phyloP scores from a whole-genome alignment of 1,140 invertebrate species.

The Reticulitermes speratus region DNA sequence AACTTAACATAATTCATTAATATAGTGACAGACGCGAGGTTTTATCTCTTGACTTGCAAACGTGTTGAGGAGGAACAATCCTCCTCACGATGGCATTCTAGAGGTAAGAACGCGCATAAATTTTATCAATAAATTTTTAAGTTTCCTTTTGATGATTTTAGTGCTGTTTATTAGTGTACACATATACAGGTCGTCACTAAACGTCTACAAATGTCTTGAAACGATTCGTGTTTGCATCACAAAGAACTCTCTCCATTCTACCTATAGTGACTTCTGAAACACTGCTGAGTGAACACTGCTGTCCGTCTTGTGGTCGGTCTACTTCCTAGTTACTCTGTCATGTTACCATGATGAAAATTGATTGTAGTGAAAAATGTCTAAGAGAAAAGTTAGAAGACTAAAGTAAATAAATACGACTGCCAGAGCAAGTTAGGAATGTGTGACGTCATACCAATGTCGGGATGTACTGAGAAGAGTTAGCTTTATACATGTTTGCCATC shows the following conservation, averaged over 20 bases:
- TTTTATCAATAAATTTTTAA: no score
- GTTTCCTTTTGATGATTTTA: no score
- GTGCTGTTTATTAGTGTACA: no score
- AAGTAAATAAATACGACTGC: neutral
- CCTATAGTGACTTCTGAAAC: neutral
- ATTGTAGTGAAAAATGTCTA: neutral
- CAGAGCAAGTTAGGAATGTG: neutral
- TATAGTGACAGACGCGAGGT: no score
- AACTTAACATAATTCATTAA: no score
- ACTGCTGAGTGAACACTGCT: neutral
- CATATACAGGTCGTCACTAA: no score
- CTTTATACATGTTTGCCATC: no score
- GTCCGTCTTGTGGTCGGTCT: no score
- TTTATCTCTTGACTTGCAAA: no score
- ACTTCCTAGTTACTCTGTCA: neutral
- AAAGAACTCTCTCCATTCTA: neutral
- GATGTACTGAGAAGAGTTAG: neutral
- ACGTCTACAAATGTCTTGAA: neutral
- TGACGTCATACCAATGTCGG: neutral
- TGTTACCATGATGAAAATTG: neutral
- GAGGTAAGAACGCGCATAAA: no score
- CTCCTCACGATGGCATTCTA: no score
- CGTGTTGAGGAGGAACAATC: no score
- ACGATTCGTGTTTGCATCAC: neutral
- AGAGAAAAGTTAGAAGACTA: neutral